phyloP scores from a whole-genome alignment of 2,888 invertebrate genomes.

The Drosophila algonquin region DNA sequence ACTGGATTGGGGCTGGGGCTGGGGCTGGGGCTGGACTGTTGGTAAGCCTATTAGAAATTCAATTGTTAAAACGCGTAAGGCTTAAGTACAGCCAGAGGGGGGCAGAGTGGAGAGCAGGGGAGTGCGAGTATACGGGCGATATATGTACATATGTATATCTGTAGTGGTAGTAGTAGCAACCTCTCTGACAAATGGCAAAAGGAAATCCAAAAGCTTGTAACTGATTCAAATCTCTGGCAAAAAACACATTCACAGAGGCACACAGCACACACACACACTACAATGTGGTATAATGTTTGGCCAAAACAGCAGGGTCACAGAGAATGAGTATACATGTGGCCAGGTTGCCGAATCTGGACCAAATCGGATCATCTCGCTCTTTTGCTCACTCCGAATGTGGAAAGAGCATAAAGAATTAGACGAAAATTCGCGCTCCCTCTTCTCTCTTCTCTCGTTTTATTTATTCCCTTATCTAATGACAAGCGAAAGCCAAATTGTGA shows the following conservation, averaged over 20 bases:
- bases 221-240: constrained; percentile 55
- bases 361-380: too few relatives aligned
- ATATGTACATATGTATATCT: neutral
- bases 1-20: neutral
- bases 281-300: too few relatives aligned
- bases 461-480: too few relatives aligned
- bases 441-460: too few relatives aligned
- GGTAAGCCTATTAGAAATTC: constrained; percentile 75
- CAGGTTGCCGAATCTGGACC: too few relatives aligned
- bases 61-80: constrained; percentile 52
- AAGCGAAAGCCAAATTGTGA: too few relatives aligned
- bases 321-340: too few relatives aligned
- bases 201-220: constrained; percentile 45
- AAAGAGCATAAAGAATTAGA: too few relatives aligned
- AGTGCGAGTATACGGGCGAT: neutral
- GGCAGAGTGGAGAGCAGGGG: constrained; percentile 2
- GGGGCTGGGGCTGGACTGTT: neutral
- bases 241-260: neutral
- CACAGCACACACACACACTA: neutral
- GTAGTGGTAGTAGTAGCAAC: neutral
- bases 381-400: too few relatives aligned
- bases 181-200: constrained; percentile 41
- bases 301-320: too few relatives aligned
- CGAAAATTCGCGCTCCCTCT: too few relatives aligned
- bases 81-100: constrained; percentile 1